Conservation (phyloP, 2,888 invertebrate species). For the Malachius bipustulatus region DNA sequence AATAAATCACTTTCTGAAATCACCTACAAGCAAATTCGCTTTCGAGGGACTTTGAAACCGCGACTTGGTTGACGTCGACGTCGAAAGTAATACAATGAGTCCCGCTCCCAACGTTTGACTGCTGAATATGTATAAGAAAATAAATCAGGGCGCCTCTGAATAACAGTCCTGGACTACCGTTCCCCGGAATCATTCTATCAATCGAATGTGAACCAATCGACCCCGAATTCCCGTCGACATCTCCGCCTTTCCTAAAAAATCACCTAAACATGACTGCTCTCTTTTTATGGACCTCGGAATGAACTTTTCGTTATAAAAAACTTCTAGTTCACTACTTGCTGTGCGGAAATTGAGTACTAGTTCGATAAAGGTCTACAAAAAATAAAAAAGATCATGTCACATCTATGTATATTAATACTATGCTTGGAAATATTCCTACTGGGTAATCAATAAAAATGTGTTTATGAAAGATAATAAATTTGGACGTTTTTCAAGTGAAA, state of each 20-base stretch:
- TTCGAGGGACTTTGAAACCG: constrained; percentile 25
- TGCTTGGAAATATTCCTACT: too few species aligned
- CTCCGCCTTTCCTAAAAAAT: constrained; percentile 9
- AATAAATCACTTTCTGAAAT: constrained; percentile 30
- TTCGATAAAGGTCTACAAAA: too few species aligned
- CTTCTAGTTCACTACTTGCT: too few species aligned
- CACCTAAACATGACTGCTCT: constrained; percentile 9
- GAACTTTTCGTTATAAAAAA: too few species aligned
- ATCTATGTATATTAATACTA: too few species aligned
- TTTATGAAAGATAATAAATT: too few species aligned
- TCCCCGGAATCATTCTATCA: constrained; percentile 21
- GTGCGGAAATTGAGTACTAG: too few species aligned
- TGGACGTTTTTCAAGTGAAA: too few species aligned
- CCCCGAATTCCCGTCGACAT: constrained; percentile 1
- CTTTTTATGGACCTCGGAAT: too few species aligned
- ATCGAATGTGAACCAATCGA: constrained; percentile 15
- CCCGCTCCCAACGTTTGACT: constrained; percentile 13
- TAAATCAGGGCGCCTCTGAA: constrained; percentile 21
- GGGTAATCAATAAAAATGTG: too few species aligned
- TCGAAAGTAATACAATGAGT: constrained; percentile 16
- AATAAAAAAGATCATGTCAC: too few species aligned
- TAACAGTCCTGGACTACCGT: constrained; percentile 17
- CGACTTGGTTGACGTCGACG: constrained; percentile 19
- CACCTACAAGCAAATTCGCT: constrained; percentile 30
- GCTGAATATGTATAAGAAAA: constrained; percentile 23